phyloP scores from a whole-genome alignment of 2,797 vertebrate species.

The Cephalopachus bancanus region DNA sequence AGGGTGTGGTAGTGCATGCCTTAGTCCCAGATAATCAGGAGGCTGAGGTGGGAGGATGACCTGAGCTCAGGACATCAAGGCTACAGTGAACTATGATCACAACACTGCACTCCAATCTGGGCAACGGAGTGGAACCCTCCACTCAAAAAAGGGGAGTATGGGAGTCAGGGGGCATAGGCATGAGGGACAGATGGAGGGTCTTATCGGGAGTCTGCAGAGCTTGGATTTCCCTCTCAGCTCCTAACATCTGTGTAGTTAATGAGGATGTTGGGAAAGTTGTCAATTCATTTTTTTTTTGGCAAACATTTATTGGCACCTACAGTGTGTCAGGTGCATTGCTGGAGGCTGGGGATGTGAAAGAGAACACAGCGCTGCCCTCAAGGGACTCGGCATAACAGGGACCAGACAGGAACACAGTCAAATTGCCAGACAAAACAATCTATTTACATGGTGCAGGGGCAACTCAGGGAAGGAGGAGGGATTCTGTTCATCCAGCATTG shows the following conservation, averaged over 20 bases:
- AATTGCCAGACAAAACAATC: not conserved
- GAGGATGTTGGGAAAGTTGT: not conserved
- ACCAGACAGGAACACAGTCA: not conserved
- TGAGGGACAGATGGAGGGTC: not conserved
- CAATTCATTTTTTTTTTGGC: not conserved
- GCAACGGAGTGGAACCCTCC: too few species aligned
- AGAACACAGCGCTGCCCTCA: not conserved
- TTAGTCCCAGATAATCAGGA: too few species aligned
- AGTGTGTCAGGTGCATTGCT: not conserved
- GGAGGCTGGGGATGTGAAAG: not conserved
- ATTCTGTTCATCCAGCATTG: not conserved
- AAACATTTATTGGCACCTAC: not conserved
- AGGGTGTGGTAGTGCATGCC: too few species aligned
- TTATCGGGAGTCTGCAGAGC: not conserved
- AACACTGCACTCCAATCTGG: too few species aligned
- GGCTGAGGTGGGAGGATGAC: too few species aligned
- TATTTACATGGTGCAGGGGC: not conserved
- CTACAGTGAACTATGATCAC: too few species aligned
- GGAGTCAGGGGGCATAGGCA: too few species aligned
- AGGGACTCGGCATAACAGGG: not conserved
- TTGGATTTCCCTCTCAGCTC: not conserved
- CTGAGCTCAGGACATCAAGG: too few species aligned
- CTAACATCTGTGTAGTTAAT: not conserved
- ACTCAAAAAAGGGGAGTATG: too few species aligned
- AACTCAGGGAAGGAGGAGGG: not conserved